Conservation (phyloP, 2,797 vertebrate species). For the Microtus californicus region DNA sequence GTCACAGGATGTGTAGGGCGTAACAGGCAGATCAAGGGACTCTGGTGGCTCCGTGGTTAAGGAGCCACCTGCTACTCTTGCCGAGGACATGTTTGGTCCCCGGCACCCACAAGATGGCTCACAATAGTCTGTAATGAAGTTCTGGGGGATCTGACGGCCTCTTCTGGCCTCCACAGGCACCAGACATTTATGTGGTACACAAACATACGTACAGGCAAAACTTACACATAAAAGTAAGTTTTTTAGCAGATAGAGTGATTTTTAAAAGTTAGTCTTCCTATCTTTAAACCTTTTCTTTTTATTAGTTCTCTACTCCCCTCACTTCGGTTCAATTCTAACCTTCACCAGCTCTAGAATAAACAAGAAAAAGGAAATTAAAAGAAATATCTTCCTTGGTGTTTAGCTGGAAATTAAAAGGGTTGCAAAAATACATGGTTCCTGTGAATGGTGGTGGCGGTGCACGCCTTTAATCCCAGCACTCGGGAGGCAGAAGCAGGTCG, state of each 20-base stretch:
- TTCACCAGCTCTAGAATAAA: background rate
- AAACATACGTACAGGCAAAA: background rate
- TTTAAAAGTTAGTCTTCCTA: background rate
- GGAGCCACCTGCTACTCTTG: background rate
- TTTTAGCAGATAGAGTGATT: background rate
- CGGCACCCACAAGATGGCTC: background rate
- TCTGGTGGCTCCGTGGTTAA: background rate
- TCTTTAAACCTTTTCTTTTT: background rate
- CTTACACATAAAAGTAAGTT: background rate
- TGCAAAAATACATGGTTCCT: background rate
- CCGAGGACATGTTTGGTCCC: background rate
- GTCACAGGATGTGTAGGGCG: background rate
- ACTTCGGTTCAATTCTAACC: slow-evolving; percentile 41
- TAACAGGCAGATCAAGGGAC: background rate
- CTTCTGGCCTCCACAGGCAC: background rate
- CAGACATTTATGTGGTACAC: background rate
- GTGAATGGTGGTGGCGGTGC: too few relatives aligned
- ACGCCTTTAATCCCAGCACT: too few relatives aligned
- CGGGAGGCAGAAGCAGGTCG: too few relatives aligned
- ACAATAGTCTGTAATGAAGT: background rate
- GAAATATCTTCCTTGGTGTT: slow-evolving; percentile 22
- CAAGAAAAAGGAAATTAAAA: slow-evolving; percentile 16
- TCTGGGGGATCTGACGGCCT: background rate
- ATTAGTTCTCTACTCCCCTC: background rate
- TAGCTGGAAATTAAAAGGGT: slow-evolving; percentile 1